Conservation (phyloP, 2,113 vertebrate genomes). For the Rhadina sibilatrix region DNA sequence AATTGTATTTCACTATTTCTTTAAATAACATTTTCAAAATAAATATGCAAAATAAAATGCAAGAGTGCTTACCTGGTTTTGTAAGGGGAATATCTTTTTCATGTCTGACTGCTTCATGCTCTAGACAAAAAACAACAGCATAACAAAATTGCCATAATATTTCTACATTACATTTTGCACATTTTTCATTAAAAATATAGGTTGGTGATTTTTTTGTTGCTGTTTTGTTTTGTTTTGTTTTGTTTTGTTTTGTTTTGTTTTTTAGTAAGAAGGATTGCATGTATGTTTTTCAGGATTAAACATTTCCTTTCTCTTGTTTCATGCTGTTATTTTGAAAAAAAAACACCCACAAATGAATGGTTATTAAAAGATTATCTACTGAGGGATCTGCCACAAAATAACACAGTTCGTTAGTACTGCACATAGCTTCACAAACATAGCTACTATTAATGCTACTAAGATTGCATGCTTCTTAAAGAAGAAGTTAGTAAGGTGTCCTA, state of each 20-base stretch:
- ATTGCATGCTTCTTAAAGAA: not conserved
- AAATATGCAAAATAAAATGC: not conserved
- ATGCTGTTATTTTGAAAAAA: not conserved
- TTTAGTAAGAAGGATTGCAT: not conserved
- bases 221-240: no score
- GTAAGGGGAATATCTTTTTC: constrained; percentile 36
- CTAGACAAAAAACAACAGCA: constrained; percentile 30
- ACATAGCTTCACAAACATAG: not conserved
- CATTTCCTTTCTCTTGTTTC: not conserved
- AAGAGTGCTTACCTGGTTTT: constrained; percentile 61
- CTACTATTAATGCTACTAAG: not conserved
- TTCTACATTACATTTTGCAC: not conserved
- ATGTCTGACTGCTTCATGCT: constrained; percentile 39
- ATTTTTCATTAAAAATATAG: no score
- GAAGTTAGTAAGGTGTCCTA: not conserved
- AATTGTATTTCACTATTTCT: not conserved
- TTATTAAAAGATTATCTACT: not conserved
- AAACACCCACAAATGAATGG: not conserved
- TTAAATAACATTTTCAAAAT: not conserved
- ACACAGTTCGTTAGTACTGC: not conserved
- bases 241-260: not conserved
- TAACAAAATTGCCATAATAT: not conserved
- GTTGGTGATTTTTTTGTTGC: no score
- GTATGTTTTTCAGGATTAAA: not conserved
- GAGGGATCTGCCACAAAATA: not conserved